phyloP scores from a whole-genome alignment of 1,140 invertebrate genomes.

The Pollicipes pollicipes region DNA sequence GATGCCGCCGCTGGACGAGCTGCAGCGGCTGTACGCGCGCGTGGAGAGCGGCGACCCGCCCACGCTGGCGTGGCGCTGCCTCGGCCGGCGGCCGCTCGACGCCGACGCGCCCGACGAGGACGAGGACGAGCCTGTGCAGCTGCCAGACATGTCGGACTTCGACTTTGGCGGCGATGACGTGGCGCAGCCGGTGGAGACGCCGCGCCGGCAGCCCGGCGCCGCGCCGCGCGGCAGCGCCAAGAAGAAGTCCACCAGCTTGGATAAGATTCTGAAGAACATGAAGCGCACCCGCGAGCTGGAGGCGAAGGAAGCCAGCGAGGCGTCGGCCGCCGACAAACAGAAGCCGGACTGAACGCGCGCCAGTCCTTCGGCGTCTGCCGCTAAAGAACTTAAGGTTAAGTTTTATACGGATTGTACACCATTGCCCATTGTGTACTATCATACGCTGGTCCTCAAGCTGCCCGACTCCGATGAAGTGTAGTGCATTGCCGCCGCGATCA shows the following conservation, averaged over 20 bases:
- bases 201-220: background rate
- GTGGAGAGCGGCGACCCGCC: background rate
- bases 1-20: background rate
- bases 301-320: background rate
- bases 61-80: background rate
- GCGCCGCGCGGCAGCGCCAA: constrained; percentile 3
- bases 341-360: too few species aligned
- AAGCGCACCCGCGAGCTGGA: background rate
- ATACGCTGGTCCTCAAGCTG: too few species aligned
- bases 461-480: too few species aligned
- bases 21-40: background rate
- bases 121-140: background rate
- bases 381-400: too few species aligned
- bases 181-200: background rate
- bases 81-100: background rate
- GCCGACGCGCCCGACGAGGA: background rate
- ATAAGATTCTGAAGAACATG: background rate
- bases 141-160: background rate
- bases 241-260: background rate
- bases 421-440: too few species aligned
- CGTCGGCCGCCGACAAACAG: too few species aligned
- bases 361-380: too few species aligned
- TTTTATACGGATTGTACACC: too few species aligned
- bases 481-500: too few species aligned
- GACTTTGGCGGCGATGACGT: background rate